Conservation (phyloP, 2,797 vertebrate genomes). For the Threskiornis aethiopicus region DNA sequence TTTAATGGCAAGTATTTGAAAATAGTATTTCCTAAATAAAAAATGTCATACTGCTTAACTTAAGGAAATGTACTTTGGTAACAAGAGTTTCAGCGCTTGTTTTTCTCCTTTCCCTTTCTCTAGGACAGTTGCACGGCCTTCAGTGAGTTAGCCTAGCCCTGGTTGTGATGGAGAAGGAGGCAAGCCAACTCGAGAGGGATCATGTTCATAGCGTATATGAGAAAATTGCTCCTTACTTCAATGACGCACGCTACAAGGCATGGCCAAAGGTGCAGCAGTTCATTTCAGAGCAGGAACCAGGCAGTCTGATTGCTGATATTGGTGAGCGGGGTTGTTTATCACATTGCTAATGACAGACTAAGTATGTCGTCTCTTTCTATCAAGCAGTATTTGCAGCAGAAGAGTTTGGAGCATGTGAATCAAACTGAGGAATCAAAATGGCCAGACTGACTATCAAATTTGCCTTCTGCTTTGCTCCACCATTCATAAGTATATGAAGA, state of each 20-base stretch:
- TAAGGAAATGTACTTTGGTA: neutral
- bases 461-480: neutral
- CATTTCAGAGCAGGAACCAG: constrained; percentile 79
- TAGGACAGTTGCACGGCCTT: neutral
- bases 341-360: neutral
- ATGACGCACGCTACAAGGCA: constrained; percentile 79
- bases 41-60: neutral
- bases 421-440: neutral
- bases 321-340: neutral
- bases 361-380: neutral
- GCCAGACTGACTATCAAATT: neutral
- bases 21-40: neutral
- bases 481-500: neutral
- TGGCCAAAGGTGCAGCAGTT: constrained; percentile 84
- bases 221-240: constrained; percentile 84
- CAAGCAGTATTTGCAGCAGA: neutral
- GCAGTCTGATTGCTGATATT: constrained; percentile 71
- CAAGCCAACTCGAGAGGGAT: constrained; percentile 78
- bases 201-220: constrained; percentile 81
- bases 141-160: neutral
- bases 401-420: neutral
- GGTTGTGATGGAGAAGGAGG: constrained; percentile 81
- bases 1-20: neutral
- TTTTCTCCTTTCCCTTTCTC: neutral
- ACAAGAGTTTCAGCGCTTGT: neutral